A percentile compares a stretch with the other conserved stretches of the same genome.
phyloP scores from a whole-genome alignment of 2,888 invertebrate species.

The Kryphioiulus occultus region DNA sequence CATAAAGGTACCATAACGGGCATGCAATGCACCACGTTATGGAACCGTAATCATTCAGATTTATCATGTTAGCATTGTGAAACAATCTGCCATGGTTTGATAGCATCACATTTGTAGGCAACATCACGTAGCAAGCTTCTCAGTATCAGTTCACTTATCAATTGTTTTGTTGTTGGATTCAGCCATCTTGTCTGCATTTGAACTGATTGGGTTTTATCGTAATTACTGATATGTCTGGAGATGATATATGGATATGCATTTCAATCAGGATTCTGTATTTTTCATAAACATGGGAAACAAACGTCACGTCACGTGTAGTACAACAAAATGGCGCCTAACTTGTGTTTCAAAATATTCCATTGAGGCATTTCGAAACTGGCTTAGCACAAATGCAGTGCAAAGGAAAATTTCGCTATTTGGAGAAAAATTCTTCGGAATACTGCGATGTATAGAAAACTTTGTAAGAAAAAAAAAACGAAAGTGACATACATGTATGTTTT shows the following conservation, averaged over 20 bases:
- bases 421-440: no score
- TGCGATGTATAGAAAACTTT: no score
- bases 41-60: not conserved
- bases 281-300: not conserved
- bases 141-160: not conserved
- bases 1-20: not conserved
- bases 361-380: no score
- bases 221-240: no score
- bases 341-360: no score
- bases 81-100: not conserved
- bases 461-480: no score
- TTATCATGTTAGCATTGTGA: not conserved
- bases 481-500: no score
- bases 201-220: not conserved
- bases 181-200: not conserved
- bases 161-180: not conserved
- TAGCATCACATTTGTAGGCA: not conserved
- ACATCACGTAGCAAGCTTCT: not conserved
- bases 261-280: not conserved
- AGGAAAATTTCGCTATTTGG: no score
- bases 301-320: no score
- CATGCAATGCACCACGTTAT: not conserved
- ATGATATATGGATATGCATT: no score
- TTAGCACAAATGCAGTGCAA: no score
- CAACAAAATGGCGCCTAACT: no score